phyloP scores from a whole-genome alignment of 1,140 invertebrate genomes.

The Mya arenaria region DNA sequence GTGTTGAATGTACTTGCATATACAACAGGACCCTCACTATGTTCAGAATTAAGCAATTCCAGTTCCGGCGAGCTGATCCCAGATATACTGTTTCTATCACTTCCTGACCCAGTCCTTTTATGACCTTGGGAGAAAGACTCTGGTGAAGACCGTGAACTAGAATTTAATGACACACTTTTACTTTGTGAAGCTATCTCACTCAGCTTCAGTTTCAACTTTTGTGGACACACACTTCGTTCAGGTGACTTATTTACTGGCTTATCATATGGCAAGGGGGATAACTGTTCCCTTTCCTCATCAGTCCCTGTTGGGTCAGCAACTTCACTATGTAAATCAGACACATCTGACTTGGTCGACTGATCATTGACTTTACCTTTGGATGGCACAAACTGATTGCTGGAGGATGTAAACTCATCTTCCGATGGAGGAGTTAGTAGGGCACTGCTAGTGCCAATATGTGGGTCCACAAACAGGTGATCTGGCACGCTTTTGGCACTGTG shows the following conservation, averaged over 20 bases:
- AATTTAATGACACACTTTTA: slow-evolving; percentile 62
- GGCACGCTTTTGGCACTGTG: too few relatives aligned
- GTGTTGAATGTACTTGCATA: slow-evolving; percentile 64
- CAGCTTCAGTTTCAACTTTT: slow-evolving; percentile 67
- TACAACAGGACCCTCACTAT: slow-evolving; percentile 53
- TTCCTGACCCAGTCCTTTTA: slow-evolving; percentile 32
- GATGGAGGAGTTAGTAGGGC: slow-evolving; percentile 67
- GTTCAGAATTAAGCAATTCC: slow-evolving; percentile 62
- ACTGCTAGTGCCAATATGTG: slow-evolving; percentile 47
- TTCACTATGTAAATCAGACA: slow-evolving; percentile 45
- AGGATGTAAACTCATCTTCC: slow-evolving; percentile 59
- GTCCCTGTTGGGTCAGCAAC: slow-evolving; percentile 16
- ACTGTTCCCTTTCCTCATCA: slow-evolving; percentile 56
- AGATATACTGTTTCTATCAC: slow-evolving; percentile 60
- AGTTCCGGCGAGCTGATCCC: slow-evolving; percentile 60
- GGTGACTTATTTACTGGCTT: slow-evolving; percentile 43
- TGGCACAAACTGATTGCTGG: not conserved
- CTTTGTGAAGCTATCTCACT: slow-evolving; percentile 68
- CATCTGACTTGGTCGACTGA: slow-evolving; percentile 39
- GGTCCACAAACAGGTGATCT: slow-evolving; percentile 5
- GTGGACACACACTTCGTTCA: slow-evolving; percentile 63
- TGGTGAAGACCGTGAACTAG: slow-evolving; percentile 62
- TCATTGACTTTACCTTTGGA: slow-evolving; percentile 1
- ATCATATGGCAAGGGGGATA: slow-evolving; percentile 41
- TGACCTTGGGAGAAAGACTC: slow-evolving; percentile 48